Evolutionary conservation across 2,113 vertebrate species (phyloP), one percentile per base, ranked within the genome.

Genomic region (Hemiprocne comata): DNA sequence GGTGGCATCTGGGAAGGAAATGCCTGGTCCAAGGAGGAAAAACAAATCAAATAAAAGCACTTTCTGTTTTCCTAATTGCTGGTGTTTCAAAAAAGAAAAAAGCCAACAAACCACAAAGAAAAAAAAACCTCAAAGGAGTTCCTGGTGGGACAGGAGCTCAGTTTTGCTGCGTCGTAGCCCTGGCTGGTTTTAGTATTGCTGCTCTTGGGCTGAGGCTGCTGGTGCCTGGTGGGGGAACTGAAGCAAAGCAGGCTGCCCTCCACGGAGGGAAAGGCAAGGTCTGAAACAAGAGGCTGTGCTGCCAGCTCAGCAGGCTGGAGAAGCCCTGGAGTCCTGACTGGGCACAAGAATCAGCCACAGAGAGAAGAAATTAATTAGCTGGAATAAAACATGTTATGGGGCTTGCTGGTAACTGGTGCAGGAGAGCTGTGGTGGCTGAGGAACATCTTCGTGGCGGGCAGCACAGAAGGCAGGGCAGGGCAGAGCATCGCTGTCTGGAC

Each of bases 11-110:
- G 51, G 60, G 29, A 10, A 58, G 91, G 74, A 78, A 87, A 62
- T 3, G 0, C 60, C 74, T 61, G 79, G 66, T 10, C 31, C 33
- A 38, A 61, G 67, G 74, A 91, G 78, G 89, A 79, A 85, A 95
- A 92, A 4, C 80, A 78, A 90, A 94, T 90, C 53, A 79, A 91
- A 51, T 58, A 72, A 60, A 57, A 87, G 42, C 54, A 50, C 31
- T 28, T 60, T 69, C 78, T 60, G 7, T 62, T 89, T 76, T 82
- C 50, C 71, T 91, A 91, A 91, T 89, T 89, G 61, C 55, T 74
- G 62, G 24, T 61, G 44, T 73, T 94, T 54, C 3, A 67, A 69
- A 46, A 26, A 3, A 55, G 26, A 36, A n/a, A 26, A 48, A 48
- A 48, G 20, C 17, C 46, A 18, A 46, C 42, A 24, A 54, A 33